phyloP scores from a whole-genome alignment of 2,888 invertebrate species.

The Drosophila austrosaltans region DNA sequence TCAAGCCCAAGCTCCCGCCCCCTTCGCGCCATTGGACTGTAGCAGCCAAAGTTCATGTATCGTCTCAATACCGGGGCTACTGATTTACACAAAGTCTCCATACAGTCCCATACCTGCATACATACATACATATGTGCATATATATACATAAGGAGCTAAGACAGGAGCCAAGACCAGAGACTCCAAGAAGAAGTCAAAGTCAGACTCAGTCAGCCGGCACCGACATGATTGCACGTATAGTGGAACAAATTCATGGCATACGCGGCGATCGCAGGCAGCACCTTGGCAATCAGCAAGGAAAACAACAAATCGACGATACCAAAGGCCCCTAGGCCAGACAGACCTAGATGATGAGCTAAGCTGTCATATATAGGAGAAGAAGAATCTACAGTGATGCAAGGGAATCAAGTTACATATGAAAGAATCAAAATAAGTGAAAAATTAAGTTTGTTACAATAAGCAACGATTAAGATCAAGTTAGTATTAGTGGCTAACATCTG shows the following conservation, averaged over 20 bases:
- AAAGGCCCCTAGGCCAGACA: conserved; percentile 12
- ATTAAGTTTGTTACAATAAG: too few relatives aligned
- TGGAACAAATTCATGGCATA: conserved; percentile 74
- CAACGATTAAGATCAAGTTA: too few relatives aligned
- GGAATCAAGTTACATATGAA: too few relatives aligned
- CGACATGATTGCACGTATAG: conserved; percentile 72
- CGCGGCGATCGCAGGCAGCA: conserved; percentile 68
- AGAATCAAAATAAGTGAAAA: too few relatives aligned
- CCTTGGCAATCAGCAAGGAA: conserved; percentile 68
- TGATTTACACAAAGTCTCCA: conserved; percentile 56
- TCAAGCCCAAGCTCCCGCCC: background rate
- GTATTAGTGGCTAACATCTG: too few relatives aligned
- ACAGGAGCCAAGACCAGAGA: conserved; percentile 35
- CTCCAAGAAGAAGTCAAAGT: conserved; percentile 26
- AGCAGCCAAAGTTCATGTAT: conserved; percentile 52
- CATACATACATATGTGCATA: conserved; percentile 4
- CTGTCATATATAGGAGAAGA: background rate
- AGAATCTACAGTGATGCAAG: background rate
- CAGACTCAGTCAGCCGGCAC: conserved; percentile 32
- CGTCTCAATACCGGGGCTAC: conserved; percentile 63
- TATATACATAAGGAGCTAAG: conserved; percentile 16
- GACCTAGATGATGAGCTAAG: conserved; percentile 39
- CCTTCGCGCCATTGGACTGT: conserved; percentile 34
- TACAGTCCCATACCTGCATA: conserved; percentile 7
- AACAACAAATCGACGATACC: conserved; percentile 25